Evolutionary conservation across 2,888 invertebrate species (phyloP), one percentile per base, ranked within the genome.

Genomic region (Macaria notata): DNA sequence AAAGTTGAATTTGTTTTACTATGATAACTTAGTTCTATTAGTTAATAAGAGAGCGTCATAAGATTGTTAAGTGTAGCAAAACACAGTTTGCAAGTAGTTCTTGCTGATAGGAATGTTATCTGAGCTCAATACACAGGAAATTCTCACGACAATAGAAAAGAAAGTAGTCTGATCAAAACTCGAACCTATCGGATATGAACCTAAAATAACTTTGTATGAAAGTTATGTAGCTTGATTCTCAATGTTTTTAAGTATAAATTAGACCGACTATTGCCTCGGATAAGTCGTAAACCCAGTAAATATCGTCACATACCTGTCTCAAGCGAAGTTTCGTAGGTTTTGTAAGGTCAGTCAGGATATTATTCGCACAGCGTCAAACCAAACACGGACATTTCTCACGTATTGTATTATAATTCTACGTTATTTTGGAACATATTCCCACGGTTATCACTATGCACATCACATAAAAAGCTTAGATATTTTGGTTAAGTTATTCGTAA

Each of bases 401-500:
- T 73, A 81, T 79, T 80, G 76, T 79, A 79, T 77, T 83, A 65
- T 73, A 78, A 78, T 78, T 74, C 70, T 61, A 72, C 72, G 69
- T 72, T 70, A 75, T 73, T 72, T 72, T 66, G 65, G 67, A 71
- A 73, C 72, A 69, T 72, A 71, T 79, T 86, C 82, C 60, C 81
- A 84, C 81, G 77, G 73, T 68, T 80, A 81, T 83, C 74, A 83
- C 76, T 78, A 84, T 83, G 80, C 83, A 81, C 72, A 84, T 81
- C 82, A 81, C 83, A 81, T 75, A 83, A 81, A 84, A 87, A 84
- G 81, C 83, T 85, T 75, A 86, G 81, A 78, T 88, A 88, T 88
- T 90, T 88, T 89, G 88, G 88, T 83, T 86, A 90, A 83, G 83
- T 83, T 87, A 83, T 81, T 84, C 79, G 73, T 59, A 84, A 41